A percentile compares a stretch with the other conserved stretches of the same genome.
These are phyloP conservation scores for Carterocephalus palaemon DNA, from an alignment of 2,888 invertebrate genomes.

Conservation along the genomic window DNA sequence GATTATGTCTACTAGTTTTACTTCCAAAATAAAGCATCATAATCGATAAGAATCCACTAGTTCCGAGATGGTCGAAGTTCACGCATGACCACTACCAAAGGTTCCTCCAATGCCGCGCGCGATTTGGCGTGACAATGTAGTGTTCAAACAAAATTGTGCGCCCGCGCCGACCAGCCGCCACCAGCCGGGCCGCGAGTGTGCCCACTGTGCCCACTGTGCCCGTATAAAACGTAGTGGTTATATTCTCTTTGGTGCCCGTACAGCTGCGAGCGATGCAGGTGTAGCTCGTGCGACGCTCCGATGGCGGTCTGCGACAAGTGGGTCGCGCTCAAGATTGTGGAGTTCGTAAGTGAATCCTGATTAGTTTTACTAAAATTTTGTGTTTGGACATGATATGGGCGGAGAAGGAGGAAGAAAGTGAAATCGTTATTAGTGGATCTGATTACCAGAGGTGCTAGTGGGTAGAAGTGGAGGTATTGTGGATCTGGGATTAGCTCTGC, in stretches of 20 bases:
- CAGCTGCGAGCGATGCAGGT: slow-evolving; percentile 25
- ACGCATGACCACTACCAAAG: slow-evolving; percentile 18
- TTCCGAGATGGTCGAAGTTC: slow-evolving; percentile 9
- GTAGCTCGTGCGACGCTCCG: slow-evolving; percentile 32
- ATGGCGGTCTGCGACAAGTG: slow-evolving; percentile 77
- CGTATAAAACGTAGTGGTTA: too few species aligned
- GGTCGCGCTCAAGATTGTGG: slow-evolving; percentile 76
- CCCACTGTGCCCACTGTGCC: neutral
- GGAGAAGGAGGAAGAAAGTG: neutral
- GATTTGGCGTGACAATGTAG: slow-evolving; percentile 43
- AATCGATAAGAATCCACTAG: too few species aligned
- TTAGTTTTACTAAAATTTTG: slow-evolving; percentile 15
- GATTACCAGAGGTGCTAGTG: too few species aligned
- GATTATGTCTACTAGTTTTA: too few species aligned
- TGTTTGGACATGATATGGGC: too few species aligned
- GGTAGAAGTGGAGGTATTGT: too few species aligned
- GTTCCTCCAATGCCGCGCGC: slow-evolving; percentile 56
- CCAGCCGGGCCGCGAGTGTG: slow-evolving; percentile 18
- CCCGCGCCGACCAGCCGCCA: slow-evolving; percentile 58
- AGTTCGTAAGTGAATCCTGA: slow-evolving; percentile 63
- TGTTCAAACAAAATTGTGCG: slow-evolving; percentile 55
- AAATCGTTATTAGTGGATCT: too few species aligned
- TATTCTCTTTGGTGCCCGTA: too few species aligned
- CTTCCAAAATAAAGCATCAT: too few species aligned
- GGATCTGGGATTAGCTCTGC: too few species aligned